phyloP scores from a whole-genome alignment of 2,888 invertebrate genomes.

The Leptopilina syphax region DNA sequence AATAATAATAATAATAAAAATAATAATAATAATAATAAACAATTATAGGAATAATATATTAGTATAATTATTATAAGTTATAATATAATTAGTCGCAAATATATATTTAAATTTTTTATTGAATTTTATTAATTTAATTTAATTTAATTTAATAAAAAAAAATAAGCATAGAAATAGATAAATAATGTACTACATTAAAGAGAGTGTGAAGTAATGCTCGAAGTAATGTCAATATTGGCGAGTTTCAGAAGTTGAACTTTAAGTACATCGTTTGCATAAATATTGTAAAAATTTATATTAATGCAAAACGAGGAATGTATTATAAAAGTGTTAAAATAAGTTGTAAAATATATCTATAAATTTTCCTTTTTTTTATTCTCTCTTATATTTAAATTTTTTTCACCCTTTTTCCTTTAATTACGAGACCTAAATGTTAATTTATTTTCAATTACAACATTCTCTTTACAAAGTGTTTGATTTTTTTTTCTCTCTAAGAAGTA shows the following conservation, averaged over 20 bases:
- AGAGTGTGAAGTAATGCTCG: neutral
- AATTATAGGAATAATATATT: no score
- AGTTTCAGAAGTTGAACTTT: neutral
- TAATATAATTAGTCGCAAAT: no score
- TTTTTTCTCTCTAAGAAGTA: no score
- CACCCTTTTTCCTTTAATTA: neutral
- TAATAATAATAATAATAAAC: neutral
- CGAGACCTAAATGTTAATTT: slow-evolving; percentile 1
- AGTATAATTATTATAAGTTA: no score
- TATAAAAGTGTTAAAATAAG: neutral
- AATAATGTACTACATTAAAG: no score
- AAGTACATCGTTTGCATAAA: neutral
- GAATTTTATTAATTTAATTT: no score
- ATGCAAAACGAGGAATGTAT: neutral
- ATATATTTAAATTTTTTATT: no score
- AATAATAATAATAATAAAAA: no score
- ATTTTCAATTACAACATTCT: slow-evolving; percentile 3
- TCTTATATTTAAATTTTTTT: neutral
- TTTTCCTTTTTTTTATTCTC: neutral
- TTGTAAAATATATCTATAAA: neutral
- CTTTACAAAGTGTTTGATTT: neutral
- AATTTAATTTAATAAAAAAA: neutral
- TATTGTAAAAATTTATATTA: neutral
- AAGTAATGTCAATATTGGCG: neutral
- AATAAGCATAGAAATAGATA: neutral